These are phyloP conservation scores for Danio rerio DNA, from an alignment of 2,113 vertebrate species.

Conservation along the genomic window GRCz12tu NC_133192.1:14829001-14829500, in stretches of 20 bases:
- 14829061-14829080: too few relatives aligned
- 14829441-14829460: neutral
- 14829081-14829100: too few relatives aligned
- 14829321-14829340: conserved; percentile 44
- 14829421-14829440: neutral
- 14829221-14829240: neutral
- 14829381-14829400: neutral
- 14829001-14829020: too few relatives aligned
- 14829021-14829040: too few relatives aligned
- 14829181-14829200: neutral
- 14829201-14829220: neutral
- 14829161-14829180: neutral
- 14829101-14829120: too few relatives aligned
- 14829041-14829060: too few relatives aligned
- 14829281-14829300: conserved; percentile 39
- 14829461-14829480: neutral
- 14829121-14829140: too few relatives aligned
- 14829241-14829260: neutral
- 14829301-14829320: conserved; percentile 22
- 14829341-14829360: neutral
- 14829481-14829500: neutral
- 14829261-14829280: neutral
- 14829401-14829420: neutral
- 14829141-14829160: too few relatives aligned
- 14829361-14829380: neutral